A percentile compares a stretch with the other conserved stretches of the same genome.
Conservation (phyloP, 23 tunicate species). For the Trididemnum miniatum region DNA sequence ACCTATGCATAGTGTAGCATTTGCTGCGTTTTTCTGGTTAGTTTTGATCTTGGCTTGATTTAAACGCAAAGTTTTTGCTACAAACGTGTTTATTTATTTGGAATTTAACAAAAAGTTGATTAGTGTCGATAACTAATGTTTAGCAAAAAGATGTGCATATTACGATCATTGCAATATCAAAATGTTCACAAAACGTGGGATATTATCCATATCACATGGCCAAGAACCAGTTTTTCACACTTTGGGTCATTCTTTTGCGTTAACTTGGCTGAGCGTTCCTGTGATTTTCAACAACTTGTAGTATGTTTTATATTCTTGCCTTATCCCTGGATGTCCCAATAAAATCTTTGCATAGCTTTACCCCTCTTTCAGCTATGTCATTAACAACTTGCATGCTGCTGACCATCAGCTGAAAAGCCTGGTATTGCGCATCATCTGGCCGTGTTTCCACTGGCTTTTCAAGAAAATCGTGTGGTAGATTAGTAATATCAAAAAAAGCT, state of each 20-base stretch:
- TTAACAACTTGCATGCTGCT: not conserved
- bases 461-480: not conserved
- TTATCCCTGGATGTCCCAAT: not conserved
- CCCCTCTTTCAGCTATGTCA: slow-evolving; percentile 3
- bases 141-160: too few species aligned
- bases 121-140: not conserved
- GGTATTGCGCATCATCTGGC: not conserved
- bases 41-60: not conserved
- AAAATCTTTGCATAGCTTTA: not conserved
- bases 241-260: not conserved
- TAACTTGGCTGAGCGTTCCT: not conserved
- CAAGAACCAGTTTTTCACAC: too few species aligned
- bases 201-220: too few species aligned
- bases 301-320: not conserved
- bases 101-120: not conserved
- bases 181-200: too few species aligned
- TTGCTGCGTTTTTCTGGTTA: not conserved
- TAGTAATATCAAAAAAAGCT: not conserved
- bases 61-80: not conserved
- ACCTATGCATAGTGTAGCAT: too few species aligned
- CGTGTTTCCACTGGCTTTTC: not conserved
- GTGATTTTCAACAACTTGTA: not conserved
- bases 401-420: not conserved
- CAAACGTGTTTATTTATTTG: not conserved
- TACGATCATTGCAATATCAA: too few species aligned